These are phyloP conservation scores for Cecidostiba fungosa DNA, from an alignment of 2,888 invertebrate species.

Conservation along the genomic window DNA sequence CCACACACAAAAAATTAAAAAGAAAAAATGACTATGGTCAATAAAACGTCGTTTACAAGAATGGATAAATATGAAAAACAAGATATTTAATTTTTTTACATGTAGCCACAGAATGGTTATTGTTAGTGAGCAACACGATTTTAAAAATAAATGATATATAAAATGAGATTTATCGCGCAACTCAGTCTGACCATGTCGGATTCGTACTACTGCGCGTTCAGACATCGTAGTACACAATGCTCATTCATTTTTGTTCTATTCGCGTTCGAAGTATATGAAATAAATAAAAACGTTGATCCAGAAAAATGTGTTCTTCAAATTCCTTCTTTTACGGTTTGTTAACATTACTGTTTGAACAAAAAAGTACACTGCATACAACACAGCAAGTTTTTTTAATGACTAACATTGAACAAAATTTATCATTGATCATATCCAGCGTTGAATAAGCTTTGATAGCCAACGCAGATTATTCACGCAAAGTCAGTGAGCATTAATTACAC, in stretches of 20 bases:
- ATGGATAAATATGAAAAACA: background rate
- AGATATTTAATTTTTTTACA: background rate
- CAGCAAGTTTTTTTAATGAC: too few relatives aligned
- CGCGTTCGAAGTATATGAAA: too few relatives aligned
- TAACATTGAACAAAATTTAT: too few relatives aligned
- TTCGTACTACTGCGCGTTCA: too few relatives aligned
- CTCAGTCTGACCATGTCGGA: background rate
- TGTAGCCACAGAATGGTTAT: background rate
- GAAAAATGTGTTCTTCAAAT: too few relatives aligned
- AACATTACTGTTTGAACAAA: too few relatives aligned
- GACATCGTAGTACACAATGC: too few relatives aligned
- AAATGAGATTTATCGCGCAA: background rate
- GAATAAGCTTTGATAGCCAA: background rate
- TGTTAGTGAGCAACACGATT: too few relatives aligned
- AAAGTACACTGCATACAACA: too few relatives aligned
- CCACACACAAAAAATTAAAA: conserved; percentile 2
- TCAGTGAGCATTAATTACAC: background rate
- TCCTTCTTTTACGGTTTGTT: too few relatives aligned
- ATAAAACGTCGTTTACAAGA: background rate
- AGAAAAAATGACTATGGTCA: background rate
- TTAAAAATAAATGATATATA: background rate
- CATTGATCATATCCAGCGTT: background rate
- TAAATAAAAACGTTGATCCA: too few relatives aligned
- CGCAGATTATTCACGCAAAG: background rate
- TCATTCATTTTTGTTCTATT: too few relatives aligned